Conservation (phyloP, 2,888 invertebrate genomes). For the Spicauda simplicius region DNA sequence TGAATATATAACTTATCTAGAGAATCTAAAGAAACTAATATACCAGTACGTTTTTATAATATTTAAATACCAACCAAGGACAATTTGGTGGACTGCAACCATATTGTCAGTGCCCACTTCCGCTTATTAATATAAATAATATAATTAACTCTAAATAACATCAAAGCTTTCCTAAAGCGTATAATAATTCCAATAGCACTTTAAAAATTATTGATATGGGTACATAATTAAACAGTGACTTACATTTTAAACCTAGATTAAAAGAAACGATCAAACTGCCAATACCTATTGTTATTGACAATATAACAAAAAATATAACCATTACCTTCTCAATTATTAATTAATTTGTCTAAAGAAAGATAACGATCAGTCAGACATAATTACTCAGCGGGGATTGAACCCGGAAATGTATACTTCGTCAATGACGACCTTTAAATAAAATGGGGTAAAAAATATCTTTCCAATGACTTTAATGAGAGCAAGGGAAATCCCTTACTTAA, state of each 20-base stretch:
- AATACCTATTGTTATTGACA: not conserved
- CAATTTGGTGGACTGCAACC: too few relatives aligned
- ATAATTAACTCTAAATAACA: too few relatives aligned
- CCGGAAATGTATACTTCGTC: constrained; percentile 21
- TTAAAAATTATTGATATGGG: too few relatives aligned
- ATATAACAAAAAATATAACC: not conserved
- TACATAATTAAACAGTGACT: not conserved
- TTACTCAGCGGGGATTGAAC: constrained; percentile 16
- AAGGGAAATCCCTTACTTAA: not conserved
- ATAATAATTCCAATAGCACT: too few relatives aligned
- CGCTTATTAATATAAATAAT: too few relatives aligned
- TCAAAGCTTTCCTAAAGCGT: too few relatives aligned
- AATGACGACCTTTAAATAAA: constrained; percentile 21
- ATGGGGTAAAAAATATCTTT: not conserved
- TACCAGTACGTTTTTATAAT: too few relatives aligned
- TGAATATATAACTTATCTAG: too few relatives aligned
- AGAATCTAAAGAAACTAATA: too few relatives aligned
- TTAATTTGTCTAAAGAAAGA: constrained; percentile 29
- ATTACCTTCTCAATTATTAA: constrained; percentile 2
- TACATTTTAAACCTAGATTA: not conserved
- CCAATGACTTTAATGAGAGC: not conserved
- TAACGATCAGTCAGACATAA: constrained; percentile 17
- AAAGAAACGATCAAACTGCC: not conserved
- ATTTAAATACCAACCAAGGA: too few relatives aligned
- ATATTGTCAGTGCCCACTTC: too few relatives aligned